These are phyloP conservation scores for Eupithecia inturbata DNA, from an alignment of 2,888 invertebrate species.

Conservation along the genomic window DNA sequence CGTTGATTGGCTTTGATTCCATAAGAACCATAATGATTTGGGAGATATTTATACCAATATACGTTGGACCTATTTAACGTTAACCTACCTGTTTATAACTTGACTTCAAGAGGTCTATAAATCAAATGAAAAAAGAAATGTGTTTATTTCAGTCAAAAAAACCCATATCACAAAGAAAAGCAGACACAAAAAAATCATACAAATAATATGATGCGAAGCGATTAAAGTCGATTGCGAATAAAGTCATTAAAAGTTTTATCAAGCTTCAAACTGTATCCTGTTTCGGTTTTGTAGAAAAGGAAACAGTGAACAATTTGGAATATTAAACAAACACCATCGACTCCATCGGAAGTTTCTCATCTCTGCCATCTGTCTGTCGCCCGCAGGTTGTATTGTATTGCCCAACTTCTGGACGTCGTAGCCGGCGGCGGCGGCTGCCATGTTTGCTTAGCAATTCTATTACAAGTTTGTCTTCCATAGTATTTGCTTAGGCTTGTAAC, in stretches of 20 bases:
- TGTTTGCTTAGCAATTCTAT: slow-evolving; percentile 36
- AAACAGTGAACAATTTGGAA: not conserved
- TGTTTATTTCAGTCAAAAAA: too few relatives aligned
- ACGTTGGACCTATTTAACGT: too few relatives aligned
- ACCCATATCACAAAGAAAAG: too few relatives aligned
- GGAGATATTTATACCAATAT: too few relatives aligned
- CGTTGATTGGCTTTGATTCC: too few relatives aligned
- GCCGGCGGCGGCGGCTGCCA: slow-evolving; percentile 13
- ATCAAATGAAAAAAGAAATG: too few relatives aligned
- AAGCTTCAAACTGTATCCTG: not conserved
- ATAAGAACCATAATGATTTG: too few relatives aligned
- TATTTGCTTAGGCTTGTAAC: slow-evolving; percentile 29
- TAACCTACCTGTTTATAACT: too few relatives aligned
- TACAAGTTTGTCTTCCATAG: slow-evolving; percentile 29
- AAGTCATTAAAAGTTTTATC: not conserved
- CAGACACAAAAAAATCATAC: too few relatives aligned
- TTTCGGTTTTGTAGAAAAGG: not conserved
- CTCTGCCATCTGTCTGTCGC: slow-evolving; percentile 28
- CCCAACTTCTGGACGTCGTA: slow-evolving; percentile 21
- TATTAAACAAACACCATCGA: slow-evolving; percentile 2
- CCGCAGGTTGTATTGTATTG: slow-evolving; percentile 22
- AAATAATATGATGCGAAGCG: too few relatives aligned
- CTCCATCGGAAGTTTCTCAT: slow-evolving; percentile 2
- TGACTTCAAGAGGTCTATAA: too few relatives aligned
- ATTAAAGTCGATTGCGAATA: not conserved